Conservation (phyloP, 2,888 invertebrate genomes). For the Leptopilina drosophilae region DNA sequence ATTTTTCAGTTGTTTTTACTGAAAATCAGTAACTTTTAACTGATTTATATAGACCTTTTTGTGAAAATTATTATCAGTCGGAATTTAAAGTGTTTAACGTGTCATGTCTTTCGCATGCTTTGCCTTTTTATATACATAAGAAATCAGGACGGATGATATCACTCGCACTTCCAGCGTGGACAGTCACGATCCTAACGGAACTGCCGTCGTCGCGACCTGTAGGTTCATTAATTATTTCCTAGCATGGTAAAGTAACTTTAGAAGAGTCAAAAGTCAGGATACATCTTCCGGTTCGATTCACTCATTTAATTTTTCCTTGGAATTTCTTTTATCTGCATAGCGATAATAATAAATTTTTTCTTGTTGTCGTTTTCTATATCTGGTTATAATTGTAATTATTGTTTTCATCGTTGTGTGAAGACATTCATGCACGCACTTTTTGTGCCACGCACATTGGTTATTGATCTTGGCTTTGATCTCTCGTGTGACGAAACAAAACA, state of each 20-base stretch:
- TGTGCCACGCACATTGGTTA: constrained; percentile 15
- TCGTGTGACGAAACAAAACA: background rate
- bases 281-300: constrained; percentile 50
- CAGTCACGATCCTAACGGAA: constrained; percentile 50
- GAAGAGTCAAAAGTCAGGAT: constrained; percentile 54
- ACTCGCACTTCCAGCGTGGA: constrained; percentile 32
- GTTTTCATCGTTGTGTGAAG: background rate
- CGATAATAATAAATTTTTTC: background rate
- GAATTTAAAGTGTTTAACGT: constrained; percentile 21
- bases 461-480: constrained; percentile 27
- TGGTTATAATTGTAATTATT: background rate
- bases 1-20: too few species aligned
- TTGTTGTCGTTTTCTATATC: background rate
- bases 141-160: constrained; percentile 34
- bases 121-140: constrained; percentile 11
- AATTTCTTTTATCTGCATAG: background rate
- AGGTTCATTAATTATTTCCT: constrained; percentile 57
- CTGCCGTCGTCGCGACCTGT: constrained; percentile 56
- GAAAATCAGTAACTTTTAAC: too few species aligned
- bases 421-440: constrained; percentile 1
- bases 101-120: constrained; percentile 16
- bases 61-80: background rate
- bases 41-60: background rate
- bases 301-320: background rate
- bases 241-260: constrained; percentile 51